Percentiles rank a stretch among this genome's conserved stretches.
These are phyloP conservation scores for Anoura caudifer DNA, from an alignment of 2,113 vertebrate genomes.

Conservation along the genomic window DNA sequence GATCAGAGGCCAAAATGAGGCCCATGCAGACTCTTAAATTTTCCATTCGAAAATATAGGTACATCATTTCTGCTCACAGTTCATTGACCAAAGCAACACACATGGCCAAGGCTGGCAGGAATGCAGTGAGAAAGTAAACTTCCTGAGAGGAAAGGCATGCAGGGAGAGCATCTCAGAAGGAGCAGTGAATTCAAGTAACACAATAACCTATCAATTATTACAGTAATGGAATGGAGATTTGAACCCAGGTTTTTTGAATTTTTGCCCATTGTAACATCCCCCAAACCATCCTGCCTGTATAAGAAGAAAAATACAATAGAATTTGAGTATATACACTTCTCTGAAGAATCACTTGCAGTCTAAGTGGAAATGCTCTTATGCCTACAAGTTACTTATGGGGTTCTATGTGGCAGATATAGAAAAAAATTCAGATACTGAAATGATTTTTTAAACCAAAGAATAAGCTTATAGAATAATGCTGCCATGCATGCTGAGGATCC, in stretches of 20 bases:
- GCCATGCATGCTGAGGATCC: rapidly evolving
- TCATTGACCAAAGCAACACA: background rate
- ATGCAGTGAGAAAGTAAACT: background rate
- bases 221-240: background rate
- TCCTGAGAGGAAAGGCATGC: background rate
- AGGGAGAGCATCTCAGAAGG: background rate
- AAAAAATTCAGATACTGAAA: background rate
- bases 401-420: background rate
- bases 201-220: rapidly evolving
- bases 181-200: background rate
- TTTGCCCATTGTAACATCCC: background rate
- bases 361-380: background rate
- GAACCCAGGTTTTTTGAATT: background rate
- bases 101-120: background rate
- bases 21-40: background rate
- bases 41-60: background rate
- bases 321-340: background rate
- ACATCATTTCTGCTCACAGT: background rate
- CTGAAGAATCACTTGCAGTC: background rate
- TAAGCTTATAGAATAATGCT: background rate
- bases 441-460: background rate
- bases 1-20: background rate
- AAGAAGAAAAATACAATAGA: background rate
- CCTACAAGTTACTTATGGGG: background rate
- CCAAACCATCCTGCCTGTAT: background rate